A percentile compares a stretch with the other conserved stretches of the same genome.
Evolutionary conservation across 2,797 vertebrate species (phyloP).

Genomic region (Manis pentadactyla): DNA sequence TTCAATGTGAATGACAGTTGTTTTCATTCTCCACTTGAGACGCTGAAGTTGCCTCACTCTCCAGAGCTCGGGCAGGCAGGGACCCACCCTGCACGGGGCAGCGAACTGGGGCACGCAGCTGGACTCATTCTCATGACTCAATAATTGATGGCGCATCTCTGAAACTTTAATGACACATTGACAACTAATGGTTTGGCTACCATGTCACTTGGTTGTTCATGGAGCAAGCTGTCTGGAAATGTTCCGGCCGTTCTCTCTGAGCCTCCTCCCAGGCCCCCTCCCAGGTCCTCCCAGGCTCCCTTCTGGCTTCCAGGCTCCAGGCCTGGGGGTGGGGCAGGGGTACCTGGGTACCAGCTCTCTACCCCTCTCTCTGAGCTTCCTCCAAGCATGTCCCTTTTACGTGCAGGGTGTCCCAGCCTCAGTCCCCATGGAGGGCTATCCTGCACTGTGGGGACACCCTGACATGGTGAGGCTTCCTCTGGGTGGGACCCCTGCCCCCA

Average conservation of each 20-base stretch:
- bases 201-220: conserved; percentile 87
- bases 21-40: conserved; percentile 68
- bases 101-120: conserved; percentile 89
- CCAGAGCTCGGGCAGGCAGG: conserved; percentile 48
- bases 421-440: too few species aligned
- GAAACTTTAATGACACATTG: conserved; percentile 90
- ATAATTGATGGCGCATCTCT: conserved; percentile 90
- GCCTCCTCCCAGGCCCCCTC: too few species aligned
- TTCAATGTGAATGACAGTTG: background rate
- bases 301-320: too few species aligned
- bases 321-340: too few species aligned
- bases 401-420: too few species aligned
- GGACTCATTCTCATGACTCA: conserved; percentile 89
- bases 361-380: too few species aligned
- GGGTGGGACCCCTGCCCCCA: too few species aligned
- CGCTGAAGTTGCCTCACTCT: conserved; percentile 25
- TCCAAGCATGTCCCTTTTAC: too few species aligned
- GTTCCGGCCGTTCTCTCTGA: conserved; percentile 52
- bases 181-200: conserved; percentile 88
- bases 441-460: too few species aligned
- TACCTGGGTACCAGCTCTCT: too few species aligned
- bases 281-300: too few species aligned
- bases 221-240: conserved; percentile 87
- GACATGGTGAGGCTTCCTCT: too few species aligned
- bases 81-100: conserved; percentile 78